These are phyloP conservation scores for Aphelinus certus DNA, from an alignment of 1,140 invertebrate genomes.

Conservation along the genomic window DNA sequence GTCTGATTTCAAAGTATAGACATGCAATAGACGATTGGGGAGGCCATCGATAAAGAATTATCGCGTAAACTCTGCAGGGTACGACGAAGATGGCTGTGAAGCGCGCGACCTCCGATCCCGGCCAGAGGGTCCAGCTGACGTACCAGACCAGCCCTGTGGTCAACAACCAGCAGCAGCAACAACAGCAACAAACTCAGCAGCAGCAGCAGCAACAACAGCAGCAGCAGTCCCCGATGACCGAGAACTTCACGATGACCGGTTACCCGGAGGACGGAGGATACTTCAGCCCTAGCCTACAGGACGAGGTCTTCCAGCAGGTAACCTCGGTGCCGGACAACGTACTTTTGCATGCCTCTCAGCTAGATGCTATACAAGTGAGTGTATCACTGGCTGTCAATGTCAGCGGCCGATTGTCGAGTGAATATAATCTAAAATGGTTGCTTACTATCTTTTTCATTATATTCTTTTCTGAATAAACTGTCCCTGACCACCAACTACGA, in stretches of 20 bases:
- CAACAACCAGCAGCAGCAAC: conserved; percentile 57
- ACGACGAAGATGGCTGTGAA: conserved; percentile 78
- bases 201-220: conserved; percentile 64
- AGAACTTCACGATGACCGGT: conserved; percentile 70
- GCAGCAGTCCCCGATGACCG: conserved; percentile 67
- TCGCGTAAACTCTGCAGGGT: conserved; percentile 52
- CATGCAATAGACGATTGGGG: neutral
- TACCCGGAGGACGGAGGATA: conserved; percentile 76
- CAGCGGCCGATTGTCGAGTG: too few species aligned
- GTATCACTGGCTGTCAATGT: neutral
- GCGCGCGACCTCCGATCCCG: conserved; percentile 73
- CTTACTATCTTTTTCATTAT: too few species aligned
- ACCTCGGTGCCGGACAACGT: conserved; percentile 73
- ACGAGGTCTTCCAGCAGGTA: conserved; percentile 81
- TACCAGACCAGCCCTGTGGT: conserved; percentile 56
- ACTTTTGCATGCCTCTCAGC: conserved; percentile 74
- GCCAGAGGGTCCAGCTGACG: conserved; percentile 65
- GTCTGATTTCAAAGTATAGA: conserved; percentile 6
- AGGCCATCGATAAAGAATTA: conserved; percentile 9
- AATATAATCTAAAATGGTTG: too few species aligned
- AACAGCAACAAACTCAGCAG: conserved; percentile 62
- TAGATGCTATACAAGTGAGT: conserved; percentile 68
- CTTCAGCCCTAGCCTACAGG: conserved; percentile 77
- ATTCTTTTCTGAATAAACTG: too few species aligned
- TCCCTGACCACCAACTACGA: too few species aligned